Conservation (phyloP, 2,113 vertebrate species). For the Sinocyclocheilus rhinocerous region DNA sequence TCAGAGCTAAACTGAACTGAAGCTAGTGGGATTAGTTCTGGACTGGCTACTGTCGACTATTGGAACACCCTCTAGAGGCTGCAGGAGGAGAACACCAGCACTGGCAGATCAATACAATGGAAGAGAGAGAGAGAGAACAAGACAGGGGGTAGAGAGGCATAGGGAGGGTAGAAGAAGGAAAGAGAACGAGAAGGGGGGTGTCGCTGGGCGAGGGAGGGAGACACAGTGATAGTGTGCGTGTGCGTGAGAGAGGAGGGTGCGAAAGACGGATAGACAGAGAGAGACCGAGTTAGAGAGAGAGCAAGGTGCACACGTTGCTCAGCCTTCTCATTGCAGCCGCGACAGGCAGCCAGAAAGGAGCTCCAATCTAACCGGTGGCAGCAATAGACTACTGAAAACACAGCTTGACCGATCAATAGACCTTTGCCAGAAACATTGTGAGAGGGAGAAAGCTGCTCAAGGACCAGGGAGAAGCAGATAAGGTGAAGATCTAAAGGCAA, state of each 20-base stretch:
- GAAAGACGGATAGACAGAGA: slow-evolving; percentile 42
- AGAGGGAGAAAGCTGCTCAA: slow-evolving; percentile 57
- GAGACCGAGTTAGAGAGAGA: slow-evolving; percentile 44
- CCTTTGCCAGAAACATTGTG: slow-evolving; percentile 50
- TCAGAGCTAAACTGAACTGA: background rate
- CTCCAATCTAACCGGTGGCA: slow-evolving; percentile 63
- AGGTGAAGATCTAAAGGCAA: slow-evolving; percentile 46
- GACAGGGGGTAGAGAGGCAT: slow-evolving; percentile 41
- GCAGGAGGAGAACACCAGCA: slow-evolving; percentile 67
- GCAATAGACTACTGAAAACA: slow-evolving; percentile 66
- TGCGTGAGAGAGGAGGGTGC: slow-evolving; percentile 37
- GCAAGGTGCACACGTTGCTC: slow-evolving; percentile 65
- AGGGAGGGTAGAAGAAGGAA: slow-evolving; percentile 46
- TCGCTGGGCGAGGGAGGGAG: slow-evolving; percentile 15
- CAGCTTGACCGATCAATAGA: slow-evolving; percentile 64
- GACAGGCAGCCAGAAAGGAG: slow-evolving; percentile 68
- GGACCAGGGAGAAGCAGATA: slow-evolving; percentile 54
- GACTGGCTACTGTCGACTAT: slow-evolving; percentile 15
- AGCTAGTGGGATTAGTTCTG: slow-evolving; percentile 28
- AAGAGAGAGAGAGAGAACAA: slow-evolving; percentile 61
- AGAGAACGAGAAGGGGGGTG: slow-evolving; percentile 22
- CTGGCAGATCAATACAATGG: slow-evolving; percentile 56
- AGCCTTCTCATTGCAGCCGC: slow-evolving; percentile 73
- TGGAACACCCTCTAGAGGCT: slow-evolving; percentile 75
- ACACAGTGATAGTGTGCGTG: slow-evolving; percentile 31